Percentiles rank a stretch among this genome's conserved stretches.
Evolutionary conservation across 1,140 invertebrate species (phyloP).

Genomic region (Cecropterus lyciades): DNA sequence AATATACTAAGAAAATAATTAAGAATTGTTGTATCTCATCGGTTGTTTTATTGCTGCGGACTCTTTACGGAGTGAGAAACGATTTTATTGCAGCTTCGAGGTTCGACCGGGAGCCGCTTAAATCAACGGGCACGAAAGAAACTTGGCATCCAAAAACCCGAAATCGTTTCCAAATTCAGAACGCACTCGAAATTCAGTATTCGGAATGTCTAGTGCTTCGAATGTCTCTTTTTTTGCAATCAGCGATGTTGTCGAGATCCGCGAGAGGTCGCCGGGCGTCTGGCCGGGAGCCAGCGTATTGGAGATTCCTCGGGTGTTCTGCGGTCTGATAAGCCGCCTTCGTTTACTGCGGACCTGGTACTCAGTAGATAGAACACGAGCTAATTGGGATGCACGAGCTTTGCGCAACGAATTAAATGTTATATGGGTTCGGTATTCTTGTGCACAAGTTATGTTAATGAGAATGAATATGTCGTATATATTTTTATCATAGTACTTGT

Average conservation of each 20-base stretch:
- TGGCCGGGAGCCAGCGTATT: slow-evolving; percentile 13
- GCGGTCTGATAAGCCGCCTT: slow-evolving; percentile 19
- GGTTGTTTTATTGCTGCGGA: not conserved
- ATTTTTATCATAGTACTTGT: no score
- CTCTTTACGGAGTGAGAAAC: slow-evolving; percentile 7
- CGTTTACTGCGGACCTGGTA: slow-evolving; percentile 9
- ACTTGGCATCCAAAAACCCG: slow-evolving; percentile 31
- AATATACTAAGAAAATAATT: no score
- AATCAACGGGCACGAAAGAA: slow-evolving; percentile 30
- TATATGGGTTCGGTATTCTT: no score
- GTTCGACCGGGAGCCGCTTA: slow-evolving; percentile 19
- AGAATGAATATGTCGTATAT: no score
- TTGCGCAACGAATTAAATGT: not conserved
- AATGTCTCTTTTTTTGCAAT: slow-evolving; percentile 32
- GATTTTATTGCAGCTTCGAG: not conserved
- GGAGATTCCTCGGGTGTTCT: slow-evolving; percentile 10
- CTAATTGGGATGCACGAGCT: not conserved
- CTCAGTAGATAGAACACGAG: not conserved
- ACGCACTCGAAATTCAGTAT: slow-evolving; percentile 30
- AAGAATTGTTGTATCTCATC: no score
- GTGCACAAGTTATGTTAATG: no score
- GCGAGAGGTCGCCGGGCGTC: slow-evolving; percentile 13
- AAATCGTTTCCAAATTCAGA: slow-evolving; percentile 36
- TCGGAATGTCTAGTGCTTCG: slow-evolving; percentile 32
- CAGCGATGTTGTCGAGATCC: slow-evolving; percentile 22